Base-by-base conservation (phyloP, 1,140 invertebrate species). In the Cephus cinctus region DNA sequence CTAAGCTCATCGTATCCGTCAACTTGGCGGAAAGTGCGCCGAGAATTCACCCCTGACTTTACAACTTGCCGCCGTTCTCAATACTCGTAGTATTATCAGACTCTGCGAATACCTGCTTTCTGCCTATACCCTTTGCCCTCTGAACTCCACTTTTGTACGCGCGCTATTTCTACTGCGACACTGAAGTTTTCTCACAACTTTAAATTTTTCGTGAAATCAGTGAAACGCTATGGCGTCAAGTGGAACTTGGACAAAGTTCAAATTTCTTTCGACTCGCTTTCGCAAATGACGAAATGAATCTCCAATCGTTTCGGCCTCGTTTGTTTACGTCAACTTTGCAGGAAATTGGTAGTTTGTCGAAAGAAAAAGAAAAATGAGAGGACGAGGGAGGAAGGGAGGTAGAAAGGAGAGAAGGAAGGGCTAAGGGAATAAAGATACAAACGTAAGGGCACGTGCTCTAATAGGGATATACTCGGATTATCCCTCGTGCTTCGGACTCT, bases 391-490 rank as follows among this genome's bases (percentile, higher is more conserved):
- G 9, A 18, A 18, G 31, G 15, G 16, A 15, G 32, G 18, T 18
- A 23, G 31, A 25, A 36, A 36, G 18, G 31, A 36, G 22, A 6
- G 31, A 38, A 4, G 22, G 21, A 38, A 19, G 39, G 39, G 39
- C 35, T 45, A 2, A 3, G 20, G 12, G 4, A 4, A 25, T 2
- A 5, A 20, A 21, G 32, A 0, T 19, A 35, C 21, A 14, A 11
- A 14, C 36, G 6, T 38, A 25, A 21, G 21, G 21, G 36, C 21
- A 14, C 32, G 12, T 15, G n/a, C 12, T 30, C 6, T n/a, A 34
- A 46, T 11, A 22, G 30, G 19, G 20, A 21, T 23, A 21, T 45
- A 23, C 44, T 46, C 31, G 27, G 36, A 27, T 35, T 38, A 34
- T 30, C 22, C 25, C 22, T 27, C 11, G 15, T 11, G 2, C 18